Evolutionary conservation across 2,113 vertebrate species (phyloP), one percentile per base, ranked within the genome.

Genomic region (Saimiri boliviensis): DNA sequence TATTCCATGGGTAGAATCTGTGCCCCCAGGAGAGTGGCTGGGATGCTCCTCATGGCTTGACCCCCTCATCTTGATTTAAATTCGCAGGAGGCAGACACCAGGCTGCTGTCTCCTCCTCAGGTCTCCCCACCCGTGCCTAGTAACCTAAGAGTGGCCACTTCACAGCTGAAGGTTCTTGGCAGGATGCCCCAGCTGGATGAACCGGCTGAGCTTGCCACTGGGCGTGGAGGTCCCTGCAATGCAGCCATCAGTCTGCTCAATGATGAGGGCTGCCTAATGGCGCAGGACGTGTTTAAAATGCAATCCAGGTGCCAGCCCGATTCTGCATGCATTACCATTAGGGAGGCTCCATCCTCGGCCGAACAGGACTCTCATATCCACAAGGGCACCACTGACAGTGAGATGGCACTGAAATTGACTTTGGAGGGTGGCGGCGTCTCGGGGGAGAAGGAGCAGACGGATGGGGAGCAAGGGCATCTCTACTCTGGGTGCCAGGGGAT

Each of bases 231-330:
- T 40, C 70, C 68, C 71, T 83, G 45, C 11, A 7, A 35, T 0
- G 0, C 16, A 0, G 14, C 92, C 0, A 12, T 74, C 49, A 47
- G 19, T 40, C 0, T 0, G 0, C 63, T 70, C 79, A 97, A 40
- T 2, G 42, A 96, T 47, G 68, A 60, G 68, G 12, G 2, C 47
- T 8, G 80, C 45, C 76, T 93, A n/a, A 73, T 40, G 87, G 58
- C 3, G 2, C 0, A 0, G 82, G 71, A 71, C 47, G 35, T 86
- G 63, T 93, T 97, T 94, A 94, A 94, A 35, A 96, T 91, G 89
- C 86, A 77, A 6, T 1, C 45, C 54, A 79, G 89, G 85, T 87
- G 21, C 87, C 3, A 0, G 66, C 37, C 80, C 87, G 58, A 7
- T 54, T 83, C 63, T 81, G 12, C 76, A 79, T 81, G 89, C 95